A percentile compares a stretch with the other conserved stretches of the same genome.
Evolutionary conservation across 2,113 vertebrate species (phyloP).

Genomic region (Clarias magur): DNA sequence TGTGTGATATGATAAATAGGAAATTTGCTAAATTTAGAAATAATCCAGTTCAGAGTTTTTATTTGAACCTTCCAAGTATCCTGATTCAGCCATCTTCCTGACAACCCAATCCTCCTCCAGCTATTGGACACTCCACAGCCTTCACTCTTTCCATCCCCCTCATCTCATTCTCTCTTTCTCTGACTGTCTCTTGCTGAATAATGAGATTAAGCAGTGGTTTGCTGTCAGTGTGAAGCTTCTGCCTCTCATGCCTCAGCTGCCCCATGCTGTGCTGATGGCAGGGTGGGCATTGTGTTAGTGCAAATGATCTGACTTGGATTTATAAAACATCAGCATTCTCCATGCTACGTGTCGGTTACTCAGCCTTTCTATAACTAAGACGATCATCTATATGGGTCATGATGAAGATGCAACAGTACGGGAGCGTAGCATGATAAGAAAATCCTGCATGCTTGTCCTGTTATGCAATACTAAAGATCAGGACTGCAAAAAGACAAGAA

Average conservation of each 20-base stretch:
- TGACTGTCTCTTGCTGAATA: conserved; percentile 40
- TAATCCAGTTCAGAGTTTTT: not conserved
- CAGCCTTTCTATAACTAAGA: conserved; percentile 2
- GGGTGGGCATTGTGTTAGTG: conserved; percentile 30
- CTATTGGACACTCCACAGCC: conserved; percentile 33
- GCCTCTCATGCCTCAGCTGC: conserved; percentile 30
- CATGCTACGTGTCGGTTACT: conserved; percentile 31
- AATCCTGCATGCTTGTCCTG: conserved; percentile 4
- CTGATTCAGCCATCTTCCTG: conserved; percentile 34
- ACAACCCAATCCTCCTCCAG: conserved; percentile 44
- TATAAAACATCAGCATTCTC: conserved; percentile 37
- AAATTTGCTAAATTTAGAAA: conserved; percentile 1
- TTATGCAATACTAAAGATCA: not conserved
- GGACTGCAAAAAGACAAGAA: not conserved
- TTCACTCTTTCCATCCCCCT: conserved; percentile 27
- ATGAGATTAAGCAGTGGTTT: conserved; percentile 53
- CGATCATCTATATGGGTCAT: conserved; percentile 26
- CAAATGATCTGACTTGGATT: conserved; percentile 45
- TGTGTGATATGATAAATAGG: not conserved
- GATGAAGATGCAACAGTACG: conserved; percentile 24
- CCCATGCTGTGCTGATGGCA: conserved; percentile 37
- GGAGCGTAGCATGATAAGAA: not conserved
- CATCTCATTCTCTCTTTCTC: not conserved
- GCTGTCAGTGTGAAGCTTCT: conserved; percentile 50
- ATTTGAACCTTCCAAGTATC: conserved; percentile 15